A percentile compares a stretch with the other conserved stretches of the same genome.
phyloP scores from a whole-genome alignment of 2,888 invertebrate species.

The Caenorhabditis sp. region DNA sequence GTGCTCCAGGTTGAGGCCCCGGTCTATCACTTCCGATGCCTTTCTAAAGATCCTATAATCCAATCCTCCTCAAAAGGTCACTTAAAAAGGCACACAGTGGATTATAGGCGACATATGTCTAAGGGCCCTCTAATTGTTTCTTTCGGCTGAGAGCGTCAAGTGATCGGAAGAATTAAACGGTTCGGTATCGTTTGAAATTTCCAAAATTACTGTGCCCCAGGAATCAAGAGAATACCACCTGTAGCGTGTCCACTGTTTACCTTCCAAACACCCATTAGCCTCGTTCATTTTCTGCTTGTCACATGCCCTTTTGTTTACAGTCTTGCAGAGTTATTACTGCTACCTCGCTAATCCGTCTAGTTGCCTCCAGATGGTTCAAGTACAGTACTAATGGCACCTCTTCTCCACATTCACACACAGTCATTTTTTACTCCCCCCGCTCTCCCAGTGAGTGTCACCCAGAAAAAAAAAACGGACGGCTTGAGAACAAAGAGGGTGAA shows the following conservation, averaged over 20 bases:
- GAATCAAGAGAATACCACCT: too few species aligned
- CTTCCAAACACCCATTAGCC: slow-evolving; percentile 22
- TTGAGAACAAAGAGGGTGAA: slow-evolving; percentile 37
- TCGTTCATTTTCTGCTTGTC: slow-evolving; percentile 6
- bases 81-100: slow-evolving; percentile 33
- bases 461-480: slow-evolving; percentile 38
- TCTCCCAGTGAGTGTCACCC: slow-evolving; percentile 61
- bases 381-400: slow-evolving; percentile 11
- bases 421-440: slow-evolving; percentile 51
- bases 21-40: too few species aligned
- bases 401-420: slow-evolving; percentile 22
- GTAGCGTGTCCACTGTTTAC: neutral
- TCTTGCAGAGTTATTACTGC: neutral
- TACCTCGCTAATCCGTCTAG: slow-evolving; percentile 24
- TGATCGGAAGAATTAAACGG: slow-evolving; percentile 60
- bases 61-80: slow-evolving; percentile 13
- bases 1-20: neutral
- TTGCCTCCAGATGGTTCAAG: slow-evolving; percentile 30
- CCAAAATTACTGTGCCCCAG: slow-evolving; percentile 13
- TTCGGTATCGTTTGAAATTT: slow-evolving; percentile 21
- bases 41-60: neutral
- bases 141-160: slow-evolving; percentile 54
- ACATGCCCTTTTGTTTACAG: slow-evolving; percentile 44
- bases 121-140: slow-evolving; percentile 58
- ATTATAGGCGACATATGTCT: slow-evolving; percentile 54